phyloP scores from a whole-genome alignment of 1,140 invertebrate species.

The Drosophila lowei region DNA sequence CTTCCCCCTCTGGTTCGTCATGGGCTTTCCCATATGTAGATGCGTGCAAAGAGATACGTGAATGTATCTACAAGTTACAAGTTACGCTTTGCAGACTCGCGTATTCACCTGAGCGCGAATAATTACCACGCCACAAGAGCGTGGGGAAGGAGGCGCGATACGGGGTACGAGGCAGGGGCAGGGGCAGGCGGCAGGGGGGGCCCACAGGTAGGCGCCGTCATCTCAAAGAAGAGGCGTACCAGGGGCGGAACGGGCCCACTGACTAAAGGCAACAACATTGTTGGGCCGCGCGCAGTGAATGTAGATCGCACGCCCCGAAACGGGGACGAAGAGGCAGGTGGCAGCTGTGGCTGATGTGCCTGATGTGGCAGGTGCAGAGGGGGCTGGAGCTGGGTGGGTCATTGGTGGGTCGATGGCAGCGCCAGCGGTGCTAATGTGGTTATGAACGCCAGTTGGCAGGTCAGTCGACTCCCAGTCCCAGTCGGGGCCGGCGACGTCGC shows the following conservation, averaged over 20 bases:
- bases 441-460: constrained; percentile 69
- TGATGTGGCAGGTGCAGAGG: not conserved
- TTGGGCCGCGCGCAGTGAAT: constrained; percentile 55
- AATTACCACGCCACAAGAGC: constrained; percentile 64
- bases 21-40: constrained; percentile 68
- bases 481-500: constrained; percentile 34
- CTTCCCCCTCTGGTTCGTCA: constrained; percentile 21
- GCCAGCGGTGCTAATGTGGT: constrained; percentile 77
- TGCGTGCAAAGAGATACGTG: constrained; percentile 72
- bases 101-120: constrained; percentile 78
- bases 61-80: constrained; percentile 78
- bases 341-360: too few species aligned
- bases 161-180: too few species aligned
- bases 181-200: not conserved
- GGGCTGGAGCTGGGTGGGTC: constrained; percentile 19
- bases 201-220: constrained; percentile 52
- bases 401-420: constrained; percentile 56
- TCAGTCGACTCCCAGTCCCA: constrained; percentile 20
- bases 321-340: not conserved
- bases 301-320: constrained; percentile 57
- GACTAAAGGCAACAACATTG: constrained; percentile 45
- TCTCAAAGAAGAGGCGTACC: constrained; percentile 49
- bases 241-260: constrained; percentile 49
- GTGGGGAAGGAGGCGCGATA: not conserved
- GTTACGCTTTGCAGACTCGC: constrained; percentile 79